These are phyloP conservation scores for Scolopax rusticola DNA, from an alignment of 2,797 vertebrate species.

Conservation along the genomic window DNA sequence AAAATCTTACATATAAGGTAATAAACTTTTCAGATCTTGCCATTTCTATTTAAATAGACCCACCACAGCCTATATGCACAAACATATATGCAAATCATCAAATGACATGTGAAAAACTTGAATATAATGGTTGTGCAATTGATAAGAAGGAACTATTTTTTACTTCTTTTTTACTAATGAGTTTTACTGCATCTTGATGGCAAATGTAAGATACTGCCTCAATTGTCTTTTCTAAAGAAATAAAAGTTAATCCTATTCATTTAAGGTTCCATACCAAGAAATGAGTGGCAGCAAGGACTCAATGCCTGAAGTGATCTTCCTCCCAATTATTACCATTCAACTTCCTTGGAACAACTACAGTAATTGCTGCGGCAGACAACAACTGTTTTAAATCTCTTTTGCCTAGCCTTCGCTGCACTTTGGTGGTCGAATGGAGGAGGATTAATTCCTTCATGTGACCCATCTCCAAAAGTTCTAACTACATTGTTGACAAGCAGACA, in stretches of 20 bases:
- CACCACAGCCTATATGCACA: neutral
- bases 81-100: neutral
- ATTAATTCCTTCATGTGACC: neutral
- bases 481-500: neutral
- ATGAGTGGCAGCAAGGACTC: neutral
- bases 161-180: neutral
- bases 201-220: neutral
- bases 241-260: neutral
- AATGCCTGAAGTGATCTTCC: neutral
- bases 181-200: neutral
- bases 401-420: neutral
- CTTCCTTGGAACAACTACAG: neutral
- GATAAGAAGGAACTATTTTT: neutral
- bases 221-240: neutral
- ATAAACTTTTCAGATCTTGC: neutral
- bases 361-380: neutral
- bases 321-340: neutral
- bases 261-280: neutral
- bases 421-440: neutral
- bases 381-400: neutral
- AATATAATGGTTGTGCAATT: neutral
- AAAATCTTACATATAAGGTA: neutral
- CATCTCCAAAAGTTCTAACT: neutral
- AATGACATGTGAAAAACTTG: neutral
- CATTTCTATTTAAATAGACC: neutral